Conservation (phyloP, 2,113 vertebrate genomes). For the Carollia perspicillata region DNA sequence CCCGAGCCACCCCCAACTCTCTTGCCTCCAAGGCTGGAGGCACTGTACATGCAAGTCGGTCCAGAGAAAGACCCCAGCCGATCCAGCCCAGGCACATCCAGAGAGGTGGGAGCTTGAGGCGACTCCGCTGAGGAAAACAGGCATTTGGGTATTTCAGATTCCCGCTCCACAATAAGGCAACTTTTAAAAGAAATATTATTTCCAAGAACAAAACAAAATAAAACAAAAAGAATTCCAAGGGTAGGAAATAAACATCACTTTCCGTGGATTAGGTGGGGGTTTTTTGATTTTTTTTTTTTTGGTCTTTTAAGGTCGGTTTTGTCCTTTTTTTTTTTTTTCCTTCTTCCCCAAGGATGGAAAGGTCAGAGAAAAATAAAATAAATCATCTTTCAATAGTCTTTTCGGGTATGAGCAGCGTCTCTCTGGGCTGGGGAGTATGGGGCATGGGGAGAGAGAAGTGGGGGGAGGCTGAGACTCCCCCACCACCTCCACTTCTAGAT, state of each 20-base stretch:
- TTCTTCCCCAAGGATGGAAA: slow-evolving; percentile 80
- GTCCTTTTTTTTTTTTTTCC: slow-evolving; percentile 17
- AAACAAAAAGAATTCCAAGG: slow-evolving; percentile 52
- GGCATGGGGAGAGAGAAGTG: not conserved
- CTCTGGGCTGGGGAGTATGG: slow-evolving; percentile 71
- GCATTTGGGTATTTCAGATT: slow-evolving; percentile 70
- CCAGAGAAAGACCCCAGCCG: slow-evolving; percentile 50
- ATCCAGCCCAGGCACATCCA: slow-evolving; percentile 63
- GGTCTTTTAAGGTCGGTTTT: slow-evolving; percentile 63
- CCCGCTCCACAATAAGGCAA: slow-evolving; percentile 88
- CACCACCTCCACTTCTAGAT: slow-evolving; percentile 69
- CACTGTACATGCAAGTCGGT: slow-evolving; percentile 58
- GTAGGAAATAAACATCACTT: slow-evolving; percentile 76
- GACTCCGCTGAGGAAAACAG: slow-evolving; percentile 71
- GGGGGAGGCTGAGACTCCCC: slow-evolving; percentile 1
- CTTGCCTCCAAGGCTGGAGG: slow-evolving; percentile 36
- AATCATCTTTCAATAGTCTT: slow-evolving; percentile 81
- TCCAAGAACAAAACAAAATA: slow-evolving; percentile 84
- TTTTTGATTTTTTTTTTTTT: slow-evolving; percentile 46
- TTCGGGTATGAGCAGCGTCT: slow-evolving; percentile 76
- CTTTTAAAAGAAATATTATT: slow-evolving; percentile 82
- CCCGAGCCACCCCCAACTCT: not conserved
- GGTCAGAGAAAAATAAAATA: slow-evolving; percentile 81
- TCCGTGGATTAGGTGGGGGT: slow-evolving; percentile 59
- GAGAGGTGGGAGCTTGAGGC: slow-evolving; percentile 42